Percentiles rank a stretch among this genome's conserved stretches.
phyloP scores from a whole-genome alignment of 2,888 invertebrate species.

The Andrena bucephala region DNA sequence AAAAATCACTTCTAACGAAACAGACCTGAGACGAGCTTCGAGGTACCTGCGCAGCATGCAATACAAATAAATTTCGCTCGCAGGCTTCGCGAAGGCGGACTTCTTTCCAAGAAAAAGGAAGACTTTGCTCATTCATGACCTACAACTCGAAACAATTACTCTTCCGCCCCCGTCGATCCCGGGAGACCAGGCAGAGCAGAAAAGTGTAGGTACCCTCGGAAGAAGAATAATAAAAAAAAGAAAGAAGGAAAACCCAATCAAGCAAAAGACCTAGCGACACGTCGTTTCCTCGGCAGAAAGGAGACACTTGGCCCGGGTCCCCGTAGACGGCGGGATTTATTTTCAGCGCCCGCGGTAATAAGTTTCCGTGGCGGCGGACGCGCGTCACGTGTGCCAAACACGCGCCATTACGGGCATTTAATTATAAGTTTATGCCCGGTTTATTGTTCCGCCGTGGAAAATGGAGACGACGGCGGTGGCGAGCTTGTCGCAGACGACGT shows the following conservation, averaged over 20 bases:
- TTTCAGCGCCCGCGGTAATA: slow-evolving; percentile 28
- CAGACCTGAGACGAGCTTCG: too few species aligned
- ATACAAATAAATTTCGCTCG: too few species aligned
- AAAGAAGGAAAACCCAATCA: background rate
- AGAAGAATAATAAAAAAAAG: background rate
- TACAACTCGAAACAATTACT: too few species aligned
- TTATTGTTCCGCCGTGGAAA: slow-evolving; percentile 64
- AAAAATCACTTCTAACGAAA: too few species aligned
- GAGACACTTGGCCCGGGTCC: background rate
- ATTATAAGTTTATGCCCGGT: slow-evolving; percentile 75
- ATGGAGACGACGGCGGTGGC: slow-evolving; percentile 50
- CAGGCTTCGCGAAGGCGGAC: background rate
- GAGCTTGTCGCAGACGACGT: slow-evolving; percentile 21
- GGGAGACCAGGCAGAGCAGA: too few species aligned
- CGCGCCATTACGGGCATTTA: slow-evolving; percentile 72
- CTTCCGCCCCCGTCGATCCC: too few species aligned
- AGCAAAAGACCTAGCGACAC: slow-evolving; percentile 8
- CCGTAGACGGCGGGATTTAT: slow-evolving; percentile 29
- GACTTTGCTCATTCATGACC: background rate
- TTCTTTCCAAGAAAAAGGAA: background rate
- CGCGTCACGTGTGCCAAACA: slow-evolving; percentile 59
- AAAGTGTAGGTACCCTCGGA: too few species aligned
- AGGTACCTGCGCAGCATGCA: too few species aligned
- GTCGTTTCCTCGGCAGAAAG: background rate
- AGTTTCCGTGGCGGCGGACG: slow-evolving; percentile 27